A percentile compares a stretch with the other conserved stretches of the same genome.
Evolutionary conservation across 2,888 invertebrate species (phyloP).

Genomic region (Orchesella flavescens): DNA sequence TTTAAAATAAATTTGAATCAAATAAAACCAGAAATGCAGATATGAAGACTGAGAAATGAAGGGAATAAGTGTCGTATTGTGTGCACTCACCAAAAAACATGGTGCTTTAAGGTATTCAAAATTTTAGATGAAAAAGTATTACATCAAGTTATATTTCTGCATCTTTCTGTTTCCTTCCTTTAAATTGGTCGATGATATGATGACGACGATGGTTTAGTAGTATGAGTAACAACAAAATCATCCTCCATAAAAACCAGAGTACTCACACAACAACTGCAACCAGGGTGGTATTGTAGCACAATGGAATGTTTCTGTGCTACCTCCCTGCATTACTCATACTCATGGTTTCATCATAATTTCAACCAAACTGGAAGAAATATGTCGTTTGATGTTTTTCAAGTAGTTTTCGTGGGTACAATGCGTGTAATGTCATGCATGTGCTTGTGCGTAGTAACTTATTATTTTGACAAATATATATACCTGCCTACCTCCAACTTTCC

Average conservation of each 20-base stretch:
- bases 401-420: slow-evolving; percentile 17
- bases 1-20: not conserved
- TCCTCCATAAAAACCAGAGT: not conserved
- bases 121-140: too few relatives aligned
- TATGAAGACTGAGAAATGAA: not conserved
- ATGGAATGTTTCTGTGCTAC: not conserved
- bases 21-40: slow-evolving; percentile 20
- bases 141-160: not conserved
- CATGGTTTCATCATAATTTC: slow-evolving; percentile 13
- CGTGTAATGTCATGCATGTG: not conserved
- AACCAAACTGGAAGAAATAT: not conserved
- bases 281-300: slow-evolving; percentile 31
- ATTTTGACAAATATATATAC: not conserved
- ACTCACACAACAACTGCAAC: slow-evolving; percentile 14
- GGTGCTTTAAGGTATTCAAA: too few relatives aligned
- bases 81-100: not conserved
- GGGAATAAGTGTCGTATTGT: not conserved
- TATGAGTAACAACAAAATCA: slow-evolving; percentile 2
- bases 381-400: slow-evolving; percentile 46
- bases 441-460: not conserved
- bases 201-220: not conserved
- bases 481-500: not conserved
- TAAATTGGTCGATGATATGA: not conserved
- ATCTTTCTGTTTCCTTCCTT: not conserved
- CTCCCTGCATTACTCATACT: slow-evolving; percentile 3